Percentiles rank a stretch among this genome's conserved stretches.
phyloP scores from a whole-genome alignment of 2,888 invertebrate species.

The Lasiommata megera region DNA sequence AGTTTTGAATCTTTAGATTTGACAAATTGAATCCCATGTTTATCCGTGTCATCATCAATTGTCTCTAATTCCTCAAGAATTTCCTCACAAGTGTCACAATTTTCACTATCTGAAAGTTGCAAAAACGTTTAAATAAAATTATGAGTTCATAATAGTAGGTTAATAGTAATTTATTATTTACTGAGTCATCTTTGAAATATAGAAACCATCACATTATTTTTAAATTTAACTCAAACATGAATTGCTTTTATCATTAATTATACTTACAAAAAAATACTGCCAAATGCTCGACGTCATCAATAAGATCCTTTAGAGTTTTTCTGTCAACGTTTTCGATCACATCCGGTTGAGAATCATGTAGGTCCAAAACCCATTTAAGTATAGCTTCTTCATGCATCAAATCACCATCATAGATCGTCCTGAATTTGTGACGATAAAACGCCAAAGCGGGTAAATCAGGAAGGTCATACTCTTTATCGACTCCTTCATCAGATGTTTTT shows the following conservation, averaged over 20 bases:
- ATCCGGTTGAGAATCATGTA: conserved; percentile 92
- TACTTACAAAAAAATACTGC: conserved; percentile 95
- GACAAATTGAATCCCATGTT: conserved; percentile 95
- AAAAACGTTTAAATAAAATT: background rate
- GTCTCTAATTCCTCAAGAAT: conserved; percentile 94
- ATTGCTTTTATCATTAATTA: background rate
- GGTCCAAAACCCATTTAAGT: conserved; percentile 92
- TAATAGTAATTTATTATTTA: too few species aligned
- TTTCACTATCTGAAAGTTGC: conserved; percentile 85
- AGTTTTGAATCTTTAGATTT: conserved; percentile 94
- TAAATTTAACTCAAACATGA: background rate
- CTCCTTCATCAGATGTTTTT: conserved; percentile 93
- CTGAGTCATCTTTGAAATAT: too few species aligned
- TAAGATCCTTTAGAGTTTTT: conserved; percentile 92
- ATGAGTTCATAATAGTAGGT: background rate
- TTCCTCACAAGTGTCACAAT: conserved; percentile 91
- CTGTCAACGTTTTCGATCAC: conserved; percentile 95
- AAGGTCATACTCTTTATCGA: conserved; percentile 93
- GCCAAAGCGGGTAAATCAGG: conserved; percentile 90
- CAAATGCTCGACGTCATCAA: conserved; percentile 94
- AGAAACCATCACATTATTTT: too few species aligned
- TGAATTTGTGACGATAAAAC: conserved; percentile 93
- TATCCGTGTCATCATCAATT: conserved; percentile 95
- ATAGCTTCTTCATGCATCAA: conserved; percentile 95
- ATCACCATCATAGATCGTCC: conserved; percentile 93